These are phyloP conservation scores for Phorcus lineatus DNA, from an alignment of 2,888 invertebrate species.

Conservation along the genomic window DNA sequence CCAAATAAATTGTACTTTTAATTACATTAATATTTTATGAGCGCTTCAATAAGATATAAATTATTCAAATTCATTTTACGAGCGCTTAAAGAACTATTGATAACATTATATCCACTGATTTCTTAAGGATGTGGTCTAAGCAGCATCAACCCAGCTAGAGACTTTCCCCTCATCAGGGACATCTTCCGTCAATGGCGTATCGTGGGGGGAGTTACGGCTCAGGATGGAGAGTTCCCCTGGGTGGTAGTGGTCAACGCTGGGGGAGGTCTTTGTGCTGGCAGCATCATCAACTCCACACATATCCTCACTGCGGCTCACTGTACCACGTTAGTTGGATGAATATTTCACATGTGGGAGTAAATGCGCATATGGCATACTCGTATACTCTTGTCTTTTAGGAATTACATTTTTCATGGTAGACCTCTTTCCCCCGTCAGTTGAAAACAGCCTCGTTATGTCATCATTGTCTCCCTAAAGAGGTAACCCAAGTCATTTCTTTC, in stretches of 20 bases:
- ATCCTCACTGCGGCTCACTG: constrained; percentile 29
- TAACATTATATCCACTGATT: no score
- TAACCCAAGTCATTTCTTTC: no score
- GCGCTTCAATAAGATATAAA: no score
- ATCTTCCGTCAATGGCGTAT: constrained; percentile 25
- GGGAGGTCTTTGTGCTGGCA: constrained; percentile 21
- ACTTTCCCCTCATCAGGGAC: background rate
- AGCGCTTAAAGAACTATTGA: no score
- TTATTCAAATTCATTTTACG: no score
- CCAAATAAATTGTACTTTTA: no score
- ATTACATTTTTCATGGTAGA: no score
- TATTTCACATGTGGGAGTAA: background rate
- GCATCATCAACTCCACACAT: constrained; percentile 28
- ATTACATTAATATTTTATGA: no score
- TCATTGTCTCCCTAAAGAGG: no score
- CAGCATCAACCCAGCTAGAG: constrained; percentile 14
- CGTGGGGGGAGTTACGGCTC: constrained; percentile 20
- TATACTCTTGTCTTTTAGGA: background rate
- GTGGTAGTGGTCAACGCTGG: constrained; percentile 12
- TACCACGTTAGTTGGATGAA: background rate
- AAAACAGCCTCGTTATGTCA: no score
- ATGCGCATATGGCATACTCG: background rate
- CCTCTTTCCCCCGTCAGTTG: no score
- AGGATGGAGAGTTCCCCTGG: constrained; percentile 27
- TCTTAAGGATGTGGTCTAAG: constrained; percentile 29